phyloP scores from a whole-genome alignment of 2,113 vertebrate species.

The Sylvicapra grimmia region DNA sequence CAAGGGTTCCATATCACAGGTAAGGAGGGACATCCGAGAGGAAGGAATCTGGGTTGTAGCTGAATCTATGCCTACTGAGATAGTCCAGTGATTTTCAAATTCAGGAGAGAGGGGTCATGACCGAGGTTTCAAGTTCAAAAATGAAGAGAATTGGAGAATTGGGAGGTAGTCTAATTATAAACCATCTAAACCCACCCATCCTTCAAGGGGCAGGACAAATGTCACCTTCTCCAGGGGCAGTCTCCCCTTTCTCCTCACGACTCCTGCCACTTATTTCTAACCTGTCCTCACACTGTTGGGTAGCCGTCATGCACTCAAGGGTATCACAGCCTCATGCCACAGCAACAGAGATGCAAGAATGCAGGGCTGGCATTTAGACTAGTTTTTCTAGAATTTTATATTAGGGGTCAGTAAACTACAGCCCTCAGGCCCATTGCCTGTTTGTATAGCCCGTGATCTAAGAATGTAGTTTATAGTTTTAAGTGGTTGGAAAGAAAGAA shows the following conservation, averaged over 20 bases:
- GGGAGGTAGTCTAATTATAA: background rate
- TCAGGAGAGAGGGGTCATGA: background rate
- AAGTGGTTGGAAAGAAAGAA: background rate
- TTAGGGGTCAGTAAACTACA: background rate
- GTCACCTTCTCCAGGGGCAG: background rate
- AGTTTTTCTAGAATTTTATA: background rate
- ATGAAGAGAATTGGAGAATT: background rate
- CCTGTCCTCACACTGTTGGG: background rate
- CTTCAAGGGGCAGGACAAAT: background rate
- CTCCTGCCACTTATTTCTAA: background rate
- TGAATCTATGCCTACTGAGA: background rate
- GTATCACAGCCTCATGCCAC: background rate
- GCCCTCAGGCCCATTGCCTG: background rate
- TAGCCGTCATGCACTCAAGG: background rate
- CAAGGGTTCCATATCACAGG: background rate
- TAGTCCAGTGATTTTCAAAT: background rate
- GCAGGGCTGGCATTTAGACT: background rate
- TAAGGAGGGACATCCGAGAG: background rate
- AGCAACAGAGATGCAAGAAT: background rate
- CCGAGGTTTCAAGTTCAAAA: background rate
- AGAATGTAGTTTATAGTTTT: background rate
- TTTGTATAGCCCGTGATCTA: background rate
- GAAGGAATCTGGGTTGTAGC: background rate
- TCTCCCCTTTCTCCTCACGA: background rate
- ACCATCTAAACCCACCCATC: background rate